Evolutionary conservation across 2,888 invertebrate genomes (phyloP), one percentile per base, ranked within the genome.

Genomic region (Formica aserva): DNA sequence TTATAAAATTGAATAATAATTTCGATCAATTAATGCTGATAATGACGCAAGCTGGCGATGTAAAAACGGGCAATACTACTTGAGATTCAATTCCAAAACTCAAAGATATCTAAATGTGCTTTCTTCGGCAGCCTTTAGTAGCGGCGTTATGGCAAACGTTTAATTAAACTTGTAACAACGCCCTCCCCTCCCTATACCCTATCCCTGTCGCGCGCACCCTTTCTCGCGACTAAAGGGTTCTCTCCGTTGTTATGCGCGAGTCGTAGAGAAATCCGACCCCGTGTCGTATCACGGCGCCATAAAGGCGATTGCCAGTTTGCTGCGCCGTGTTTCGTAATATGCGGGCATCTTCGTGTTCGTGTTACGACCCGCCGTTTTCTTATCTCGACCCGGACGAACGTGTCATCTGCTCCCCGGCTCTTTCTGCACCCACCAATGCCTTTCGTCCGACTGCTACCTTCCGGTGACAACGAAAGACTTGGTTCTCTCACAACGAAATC

Each of bases 341-440:
- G 91, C 92, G 89, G 92, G 94, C 94, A 94, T 94, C 94, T 94
- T 94, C 91, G 92, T 92, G 90, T 89, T 91, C 93, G 93, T 93
- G 93, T 94, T 94, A 93, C 91, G 92, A 91, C 89, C 78, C 88
- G 91, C 86, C 92, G 92, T 93, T 94, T 91, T 92, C 94, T 94
- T 94, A 94, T 94, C 94, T 92, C 87, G 67, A 83, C 72, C 86
- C 84, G 91, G 90, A 89, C 92, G 93, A 91, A 94, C 94, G 94
- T 94, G 94, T 94, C 94, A 94, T 94, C 94, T 94, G 94, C 93
- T 94, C 84, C 89, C 78, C 86, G 83, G 80, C 86, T 82, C 85
- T 87, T 84, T 89, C 87, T 48, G 67, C 72, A 57, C 69, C 32
- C 77, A 60, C 86, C 86, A 83, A 85, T 84, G 76, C 74, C 67